phyloP scores from a whole-genome alignment of 1,140 invertebrate genomes.

The Drosophila tsacasi region DNA sequence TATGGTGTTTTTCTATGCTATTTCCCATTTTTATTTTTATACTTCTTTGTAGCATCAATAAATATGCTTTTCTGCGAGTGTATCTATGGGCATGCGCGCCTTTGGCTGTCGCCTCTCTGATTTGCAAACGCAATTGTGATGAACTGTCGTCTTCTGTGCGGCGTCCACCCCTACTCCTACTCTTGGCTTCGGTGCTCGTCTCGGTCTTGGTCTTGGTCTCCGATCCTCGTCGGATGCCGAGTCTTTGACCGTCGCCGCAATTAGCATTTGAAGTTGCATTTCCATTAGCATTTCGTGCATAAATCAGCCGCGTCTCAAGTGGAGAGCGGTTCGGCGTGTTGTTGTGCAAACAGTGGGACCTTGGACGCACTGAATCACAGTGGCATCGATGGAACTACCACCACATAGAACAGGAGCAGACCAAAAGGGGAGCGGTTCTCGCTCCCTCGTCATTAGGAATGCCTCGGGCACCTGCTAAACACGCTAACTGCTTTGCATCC shows the following conservation, averaged over 20 bases:
- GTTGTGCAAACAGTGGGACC: conserved; percentile 58
- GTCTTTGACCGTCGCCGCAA: conserved; percentile 82
- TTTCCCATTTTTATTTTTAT: not conserved
- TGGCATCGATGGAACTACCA: conserved; percentile 8
- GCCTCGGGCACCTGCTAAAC: conserved; percentile 47
- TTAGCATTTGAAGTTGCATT: conserved; percentile 84
- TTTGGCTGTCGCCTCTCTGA: conserved; percentile 46
- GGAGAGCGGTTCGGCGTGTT: conserved; percentile 19
- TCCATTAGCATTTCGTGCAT: conserved; percentile 76
- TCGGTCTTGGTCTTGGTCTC: conserved; percentile 14
- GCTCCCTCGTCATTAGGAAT: conserved; percentile 37
- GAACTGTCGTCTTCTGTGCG: conserved; percentile 59
- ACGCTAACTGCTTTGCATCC: conserved; percentile 45
- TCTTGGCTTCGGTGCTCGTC: conserved; percentile 3
- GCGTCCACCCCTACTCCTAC: conserved; percentile 1
- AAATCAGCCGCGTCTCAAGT: conserved; percentile 64
- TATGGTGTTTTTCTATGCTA: not conserved
- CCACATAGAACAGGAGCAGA: conserved; percentile 5
- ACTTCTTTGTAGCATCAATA: too few species aligned
- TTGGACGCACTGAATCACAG: conserved; percentile 40
- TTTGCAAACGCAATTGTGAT: conserved; percentile 76
- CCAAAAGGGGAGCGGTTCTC: not conserved
- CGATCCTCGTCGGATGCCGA: conserved; percentile 31
- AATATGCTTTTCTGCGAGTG: not conserved
- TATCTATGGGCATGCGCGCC: conserved; percentile 49